phyloP scores from a whole-genome alignment of 2,113 vertebrate genomes.

The Polyodon spathula region DNA sequence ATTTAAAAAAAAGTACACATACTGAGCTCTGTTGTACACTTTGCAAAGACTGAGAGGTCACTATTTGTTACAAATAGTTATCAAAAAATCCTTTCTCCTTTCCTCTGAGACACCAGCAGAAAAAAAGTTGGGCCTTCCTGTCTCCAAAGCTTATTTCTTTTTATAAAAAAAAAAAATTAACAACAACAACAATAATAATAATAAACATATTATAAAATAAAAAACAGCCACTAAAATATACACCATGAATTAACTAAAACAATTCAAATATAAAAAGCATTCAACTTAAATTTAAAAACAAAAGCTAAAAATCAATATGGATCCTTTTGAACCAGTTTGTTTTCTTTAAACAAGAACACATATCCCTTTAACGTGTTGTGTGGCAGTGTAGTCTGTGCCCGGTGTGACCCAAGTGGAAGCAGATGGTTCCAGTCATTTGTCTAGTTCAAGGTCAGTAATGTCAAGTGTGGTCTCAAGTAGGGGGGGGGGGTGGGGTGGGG shows the following conservation, averaged over 20 bases:
- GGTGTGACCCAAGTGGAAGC: constrained; percentile 28
- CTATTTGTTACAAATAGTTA: constrained; percentile 76
- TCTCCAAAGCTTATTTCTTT: constrained; percentile 71
- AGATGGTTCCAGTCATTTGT: no score
- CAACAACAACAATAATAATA: constrained; percentile 86
- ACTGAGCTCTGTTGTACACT: constrained; percentile 65
- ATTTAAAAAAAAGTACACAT: constrained; percentile 55
- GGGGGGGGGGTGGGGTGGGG: no score
- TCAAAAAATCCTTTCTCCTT: constrained; percentile 45
- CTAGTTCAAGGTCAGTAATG: no score
- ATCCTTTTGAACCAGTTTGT: constrained; percentile 75
- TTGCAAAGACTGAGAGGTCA: constrained; percentile 67
- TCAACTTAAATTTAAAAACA: constrained; percentile 71
- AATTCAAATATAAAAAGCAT: no score
- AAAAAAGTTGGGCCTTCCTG: constrained; percentile 54
- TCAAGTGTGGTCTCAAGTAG: no score
- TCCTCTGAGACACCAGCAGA: constrained; percentile 56
- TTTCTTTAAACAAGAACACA: constrained; percentile 54
- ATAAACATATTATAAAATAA: constrained; percentile 59
- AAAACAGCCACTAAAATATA: no score
- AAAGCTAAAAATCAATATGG: constrained; percentile 61
- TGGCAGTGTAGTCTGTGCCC: constrained; percentile 45
- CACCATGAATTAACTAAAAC: no score
- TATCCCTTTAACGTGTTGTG: constrained; percentile 42
- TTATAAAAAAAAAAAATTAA: constrained; percentile 53